These are phyloP conservation scores for Apis laboriosa DNA, from an alignment of 1,140 invertebrate genomes.

Conservation along the genomic window DNA sequence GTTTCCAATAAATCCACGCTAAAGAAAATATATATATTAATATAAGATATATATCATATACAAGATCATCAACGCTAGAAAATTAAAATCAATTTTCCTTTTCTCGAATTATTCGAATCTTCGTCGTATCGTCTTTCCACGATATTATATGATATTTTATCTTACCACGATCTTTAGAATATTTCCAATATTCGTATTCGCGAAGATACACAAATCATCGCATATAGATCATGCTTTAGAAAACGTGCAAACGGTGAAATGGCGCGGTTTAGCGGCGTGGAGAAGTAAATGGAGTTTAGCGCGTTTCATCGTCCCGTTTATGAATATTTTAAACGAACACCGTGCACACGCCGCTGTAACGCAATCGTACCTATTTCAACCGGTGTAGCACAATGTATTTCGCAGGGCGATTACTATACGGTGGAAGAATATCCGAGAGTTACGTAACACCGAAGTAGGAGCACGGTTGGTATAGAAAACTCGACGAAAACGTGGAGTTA, in stretches of 20 bases:
- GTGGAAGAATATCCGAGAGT: neutral
- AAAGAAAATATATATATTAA: too few species aligned
- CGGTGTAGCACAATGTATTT: neutral
- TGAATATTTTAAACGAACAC: slow-evolving; percentile 22
- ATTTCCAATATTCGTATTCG: too few species aligned
- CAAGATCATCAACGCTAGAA: too few species aligned
- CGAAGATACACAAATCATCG: too few species aligned
- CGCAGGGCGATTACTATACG: neutral
- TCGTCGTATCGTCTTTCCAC: too few species aligned
- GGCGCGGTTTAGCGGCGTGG: neutral
- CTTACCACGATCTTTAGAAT: too few species aligned
- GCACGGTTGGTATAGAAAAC: neutral
- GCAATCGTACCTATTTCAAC: neutral
- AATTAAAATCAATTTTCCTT: too few species aligned
- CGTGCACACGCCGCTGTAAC: neutral
- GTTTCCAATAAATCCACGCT: too few species aligned
- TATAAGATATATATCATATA: too few species aligned
- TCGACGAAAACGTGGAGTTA: neutral
- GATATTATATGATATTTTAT: too few species aligned
- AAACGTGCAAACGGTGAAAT: neutral
- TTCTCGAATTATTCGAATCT: too few species aligned
- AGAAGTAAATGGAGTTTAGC: neutral
- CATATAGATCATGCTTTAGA: too few species aligned
- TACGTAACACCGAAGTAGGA: slow-evolving; percentile 10
- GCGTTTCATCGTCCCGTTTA: neutral